Conservation (phyloP, 2,113 vertebrate species). For the Donacobius atricapilla region DNA sequence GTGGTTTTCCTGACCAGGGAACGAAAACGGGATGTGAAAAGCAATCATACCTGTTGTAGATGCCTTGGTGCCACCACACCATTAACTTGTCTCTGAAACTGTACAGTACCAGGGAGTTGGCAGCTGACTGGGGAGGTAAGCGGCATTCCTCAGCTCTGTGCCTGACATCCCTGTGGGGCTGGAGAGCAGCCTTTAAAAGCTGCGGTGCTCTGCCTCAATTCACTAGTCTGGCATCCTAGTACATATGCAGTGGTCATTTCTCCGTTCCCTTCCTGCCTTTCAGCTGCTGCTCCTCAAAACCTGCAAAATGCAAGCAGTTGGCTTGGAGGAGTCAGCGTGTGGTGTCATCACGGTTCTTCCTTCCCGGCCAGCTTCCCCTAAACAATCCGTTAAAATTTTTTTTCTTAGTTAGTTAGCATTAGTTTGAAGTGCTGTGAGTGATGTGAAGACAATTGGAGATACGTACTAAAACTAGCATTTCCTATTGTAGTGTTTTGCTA, state of each 20-base stretch:
- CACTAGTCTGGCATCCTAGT: accelerated
- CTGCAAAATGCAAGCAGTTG: not conserved
- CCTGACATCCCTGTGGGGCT: not conserved
- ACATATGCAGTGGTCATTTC: not conserved
- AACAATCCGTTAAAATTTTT: not conserved
- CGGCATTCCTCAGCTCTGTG: not conserved
- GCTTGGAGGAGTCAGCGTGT: not conserved
- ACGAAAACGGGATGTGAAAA: not conserved
- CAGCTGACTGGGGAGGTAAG: not conserved
- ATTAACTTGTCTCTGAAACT: not conserved
- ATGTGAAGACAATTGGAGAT: not conserved
- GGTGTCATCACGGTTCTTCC: not conserved
- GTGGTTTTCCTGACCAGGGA: not conserved
- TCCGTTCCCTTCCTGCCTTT: not conserved
- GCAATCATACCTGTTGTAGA: not conserved
- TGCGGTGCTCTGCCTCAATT: not conserved
- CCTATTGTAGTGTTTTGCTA: not conserved
- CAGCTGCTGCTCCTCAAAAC: not conserved
- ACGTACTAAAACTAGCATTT: not conserved
- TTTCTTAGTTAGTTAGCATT: not conserved
- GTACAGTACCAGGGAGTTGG: not conserved
- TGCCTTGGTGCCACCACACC: not conserved
- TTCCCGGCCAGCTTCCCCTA: not conserved
- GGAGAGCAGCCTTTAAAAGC: not conserved
- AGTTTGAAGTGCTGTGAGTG: not conserved